These are phyloP conservation scores for Laodelphax striatellus DNA, from an alignment of 1,140 invertebrate genomes.

Conservation along the genomic window DNA sequence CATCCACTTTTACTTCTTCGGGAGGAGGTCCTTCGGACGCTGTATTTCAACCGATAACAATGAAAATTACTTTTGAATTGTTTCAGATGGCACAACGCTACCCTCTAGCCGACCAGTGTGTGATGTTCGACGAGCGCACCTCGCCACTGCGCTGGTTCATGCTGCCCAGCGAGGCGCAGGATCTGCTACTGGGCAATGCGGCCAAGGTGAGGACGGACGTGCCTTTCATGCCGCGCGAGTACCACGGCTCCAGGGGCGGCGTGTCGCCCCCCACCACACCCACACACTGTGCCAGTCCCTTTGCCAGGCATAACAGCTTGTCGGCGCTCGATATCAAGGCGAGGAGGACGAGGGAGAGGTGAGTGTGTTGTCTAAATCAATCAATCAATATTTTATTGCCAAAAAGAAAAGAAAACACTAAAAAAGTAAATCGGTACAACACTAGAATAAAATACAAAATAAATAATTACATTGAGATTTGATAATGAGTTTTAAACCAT, in stretches of 20 bases:
- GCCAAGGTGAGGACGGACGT: conserved; percentile 61
- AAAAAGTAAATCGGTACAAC: no score
- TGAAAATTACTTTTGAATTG: no score
- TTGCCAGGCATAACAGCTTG: conserved; percentile 43
- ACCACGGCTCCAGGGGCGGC: conserved; percentile 27
- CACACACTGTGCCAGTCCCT: conserved; percentile 27
- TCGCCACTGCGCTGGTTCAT: conserved; percentile 75
- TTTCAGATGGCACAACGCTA: conserved; percentile 58
- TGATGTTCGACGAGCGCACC: conserved; percentile 51
- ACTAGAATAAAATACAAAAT: no score
- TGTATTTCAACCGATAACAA: no score
- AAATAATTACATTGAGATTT: no score
- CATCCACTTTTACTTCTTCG: no score
- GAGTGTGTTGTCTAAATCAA: no score
- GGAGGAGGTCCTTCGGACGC: no score
- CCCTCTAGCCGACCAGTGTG: conserved; percentile 58
- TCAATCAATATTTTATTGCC: no score
- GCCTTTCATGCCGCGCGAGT: conserved; percentile 50
- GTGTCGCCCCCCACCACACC: conserved; percentile 26
- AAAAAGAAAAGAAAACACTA: no score
- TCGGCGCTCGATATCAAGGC: conserved; percentile 44
- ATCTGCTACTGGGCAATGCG: conserved; percentile 54
- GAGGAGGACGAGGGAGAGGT: conserved; percentile 14
- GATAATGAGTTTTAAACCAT: no score
- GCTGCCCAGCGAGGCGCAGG: conserved; percentile 63